These are phyloP conservation scores for Rhyzopertha dominica DNA, from an alignment of 1,140 invertebrate species.

Conservation along the genomic window DNA sequence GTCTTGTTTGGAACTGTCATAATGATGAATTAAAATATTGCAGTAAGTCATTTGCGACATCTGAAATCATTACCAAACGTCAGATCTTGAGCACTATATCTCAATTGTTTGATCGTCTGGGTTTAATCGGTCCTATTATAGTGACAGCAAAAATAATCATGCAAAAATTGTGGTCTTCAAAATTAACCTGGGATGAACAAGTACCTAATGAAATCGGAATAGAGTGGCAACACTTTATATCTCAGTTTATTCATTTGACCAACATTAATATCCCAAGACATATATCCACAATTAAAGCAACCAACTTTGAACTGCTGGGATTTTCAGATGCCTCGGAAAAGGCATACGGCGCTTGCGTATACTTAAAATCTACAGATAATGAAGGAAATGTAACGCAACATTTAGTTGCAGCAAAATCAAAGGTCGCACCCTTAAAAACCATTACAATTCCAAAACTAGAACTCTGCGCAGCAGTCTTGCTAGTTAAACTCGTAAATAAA, in stretches of 20 bases:
- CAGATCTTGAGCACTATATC: no score
- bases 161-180: no score
- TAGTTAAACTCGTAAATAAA: constrained; percentile 1
- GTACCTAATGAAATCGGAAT: constrained; percentile 1
- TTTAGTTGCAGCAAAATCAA: constrained; percentile 33
- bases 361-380: constrained; percentile 20
- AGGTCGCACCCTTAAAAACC: constrained; percentile 34
- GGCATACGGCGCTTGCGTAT: constrained; percentile 35
- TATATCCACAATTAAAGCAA: constrained; percentile 1
- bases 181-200: no score
- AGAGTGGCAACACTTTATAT: constrained; percentile 1
- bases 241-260: constrained; percentile 1
- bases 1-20: no score
- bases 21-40: no score
- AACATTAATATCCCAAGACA: constrained; percentile 3
- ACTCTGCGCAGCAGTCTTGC: constrained; percentile 38
- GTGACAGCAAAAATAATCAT: no score
- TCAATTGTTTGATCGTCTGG: no score
- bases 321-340: constrained; percentile 27
- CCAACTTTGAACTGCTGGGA: constrained; percentile 2
- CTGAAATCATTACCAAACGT: no score
- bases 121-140: no score
- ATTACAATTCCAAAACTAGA: constrained; percentile 35
- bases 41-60: constrained; percentile 5
- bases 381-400: no score